Evolutionary conservation across 2,888 invertebrate genomes (phyloP), one percentile per base, ranked within the genome.

Genomic region (Rotaria sp.): DNA sequence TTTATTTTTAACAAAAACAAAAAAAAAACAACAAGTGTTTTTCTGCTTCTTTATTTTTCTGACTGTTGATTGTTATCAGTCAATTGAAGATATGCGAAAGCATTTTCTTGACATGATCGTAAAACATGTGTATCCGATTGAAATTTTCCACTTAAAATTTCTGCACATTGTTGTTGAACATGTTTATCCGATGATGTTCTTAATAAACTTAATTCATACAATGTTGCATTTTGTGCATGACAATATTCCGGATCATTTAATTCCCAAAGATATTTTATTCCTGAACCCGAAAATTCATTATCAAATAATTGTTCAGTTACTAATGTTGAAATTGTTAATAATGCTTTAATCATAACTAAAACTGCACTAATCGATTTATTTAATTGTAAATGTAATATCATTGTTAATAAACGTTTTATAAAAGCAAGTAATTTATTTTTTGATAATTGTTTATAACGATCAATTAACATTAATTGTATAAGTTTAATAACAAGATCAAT

Each of bases 301-400:
- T 80, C 80, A 80, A n/a, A 80, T 45, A 80, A 80, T 45, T 45
- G 41, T 15, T 80, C 80, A 4, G 80, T 80, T n/a, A 45, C 45
- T 21, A 45, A 26, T 10, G 80, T 2, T 80, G 80, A 80, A n/a
- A 80, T n/a, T n/a, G 80, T 45, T 80, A 80, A n/a, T 18, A 80
- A 80, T n/a, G 80, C 80, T 80, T 80, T 80, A 45, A 80, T 80
- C 80, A 80, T 80, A 26, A 45, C 80, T 45, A 80, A 80, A n/a
- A 80, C n/a, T 1, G 80, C 80, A 41, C 26, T 45, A 10, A 80
- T 45, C 26, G 80, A 80, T n/a, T 80, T 45, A n/a, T 10, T 11
- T n/a, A 18, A 11, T 80, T 41, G 41, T 80, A 80, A 80, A 26
- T 80, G 38, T 80, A 80, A 45, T 15, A 26, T 13, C 80, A 80